Evolutionary conservation across 2,888 invertebrate genomes (phyloP), one percentile per base, ranked within the genome.

Genomic region (Halictus quadricinctus): DNA sequence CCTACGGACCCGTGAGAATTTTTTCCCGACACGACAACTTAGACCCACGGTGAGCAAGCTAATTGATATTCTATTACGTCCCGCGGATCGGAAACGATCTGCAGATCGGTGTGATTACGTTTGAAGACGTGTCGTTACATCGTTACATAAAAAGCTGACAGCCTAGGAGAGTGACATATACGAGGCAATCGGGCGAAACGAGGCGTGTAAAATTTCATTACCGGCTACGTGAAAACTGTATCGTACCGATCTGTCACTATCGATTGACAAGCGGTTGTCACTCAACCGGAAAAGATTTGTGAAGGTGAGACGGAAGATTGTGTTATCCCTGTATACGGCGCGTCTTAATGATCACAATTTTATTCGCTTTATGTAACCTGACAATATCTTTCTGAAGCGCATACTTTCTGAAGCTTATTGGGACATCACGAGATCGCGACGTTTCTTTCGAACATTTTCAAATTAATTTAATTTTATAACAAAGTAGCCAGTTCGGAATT

Each of bases 171-270:
- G 50, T 43, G 54, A 78, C 77, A 64, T 29, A 18, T 21, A 36
- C 12, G 21, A 43, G 50, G 50, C 48, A 80, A 87, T 87, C 75
- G 54, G 54, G 80, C 54, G 78, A 79, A 79, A 76, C 54, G 79
- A 72, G 36, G 77, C 84, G 81, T 80, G 60, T 48, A 85, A 80
- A 76, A 79, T 87, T 79, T 84, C 64, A 81, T 87, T 85, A 77
- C 66, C 13, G 73, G 41, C 41, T 25, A 48, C 72, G 72, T n/a
- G 46, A 79, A 66, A 66, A 36, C 29, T 79, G 79, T 78, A 29
- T 48, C 58, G 46, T 43, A 36, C 46, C 74, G 50, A 82, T 78
- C 25, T 75, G 41, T 76, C 75, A 66, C 64, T 66, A 60, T 77
- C 54, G 41, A 64, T 66, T 43, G 81, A 60, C n/a, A 1, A 60